Conservation (phyloP, 2,797 vertebrate species). For the Nannoperca obscura region DNA sequence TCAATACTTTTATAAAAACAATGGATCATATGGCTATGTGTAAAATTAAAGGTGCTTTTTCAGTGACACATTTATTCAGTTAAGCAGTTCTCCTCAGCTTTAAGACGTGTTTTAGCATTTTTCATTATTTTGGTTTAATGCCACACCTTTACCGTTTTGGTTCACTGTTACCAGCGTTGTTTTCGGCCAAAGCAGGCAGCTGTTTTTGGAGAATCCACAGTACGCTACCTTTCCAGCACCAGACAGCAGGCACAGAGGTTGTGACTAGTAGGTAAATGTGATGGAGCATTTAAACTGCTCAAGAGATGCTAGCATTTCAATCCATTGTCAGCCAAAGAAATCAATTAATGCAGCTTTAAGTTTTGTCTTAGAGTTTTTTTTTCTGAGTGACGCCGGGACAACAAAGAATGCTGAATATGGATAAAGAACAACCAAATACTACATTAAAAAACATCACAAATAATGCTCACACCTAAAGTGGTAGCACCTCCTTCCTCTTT, state of each 20-base stretch:
- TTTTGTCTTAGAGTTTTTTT: background rate
- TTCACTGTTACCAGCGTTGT: background rate
- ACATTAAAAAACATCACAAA: too few relatives aligned
- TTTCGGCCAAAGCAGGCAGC: background rate
- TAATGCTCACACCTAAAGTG: too few relatives aligned
- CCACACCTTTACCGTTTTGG: too few relatives aligned
- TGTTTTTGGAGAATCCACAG: background rate
- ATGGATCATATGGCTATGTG: background rate
- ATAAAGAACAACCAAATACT: background rate
- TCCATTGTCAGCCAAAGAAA: too few relatives aligned
- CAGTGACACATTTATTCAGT: background rate
- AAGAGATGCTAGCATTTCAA: too few relatives aligned
- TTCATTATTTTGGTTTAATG: constrained; percentile 2
- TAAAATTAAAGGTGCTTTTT: background rate
- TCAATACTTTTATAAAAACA: background rate
- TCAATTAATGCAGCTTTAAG: background rate
- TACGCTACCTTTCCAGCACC: background rate
- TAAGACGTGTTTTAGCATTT: background rate
- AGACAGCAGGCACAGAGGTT: background rate
- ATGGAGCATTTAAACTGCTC: too few relatives aligned
- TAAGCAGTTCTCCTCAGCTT: background rate
- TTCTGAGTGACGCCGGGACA: background rate
- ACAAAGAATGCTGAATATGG: background rate
- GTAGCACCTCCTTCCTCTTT: constrained; percentile 28
- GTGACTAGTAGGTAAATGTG: too few relatives aligned